phyloP scores from a whole-genome alignment of 2,888 invertebrate genomes.

The Polymixis flavicincta region DNA sequence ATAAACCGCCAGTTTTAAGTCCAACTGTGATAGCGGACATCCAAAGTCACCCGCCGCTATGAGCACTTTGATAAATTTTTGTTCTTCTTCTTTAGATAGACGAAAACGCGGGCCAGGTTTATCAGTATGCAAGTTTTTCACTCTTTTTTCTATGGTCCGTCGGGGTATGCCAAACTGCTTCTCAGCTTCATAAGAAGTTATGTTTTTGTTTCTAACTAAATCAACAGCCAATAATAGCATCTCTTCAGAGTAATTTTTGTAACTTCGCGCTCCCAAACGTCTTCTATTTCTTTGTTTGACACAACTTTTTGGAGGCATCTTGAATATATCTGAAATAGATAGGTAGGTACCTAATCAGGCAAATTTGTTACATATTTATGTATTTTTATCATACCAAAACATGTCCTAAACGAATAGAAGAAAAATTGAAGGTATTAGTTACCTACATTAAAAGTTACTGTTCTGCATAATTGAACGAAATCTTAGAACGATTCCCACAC shows the following conservation, averaged over 20 bases:
- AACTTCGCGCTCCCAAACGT: constrained; percentile 4
- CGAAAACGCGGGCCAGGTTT: constrained; percentile 20
- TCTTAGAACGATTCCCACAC: too few species aligned
- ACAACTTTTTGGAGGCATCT: constrained; percentile 7
- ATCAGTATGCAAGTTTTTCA: constrained; percentile 17
- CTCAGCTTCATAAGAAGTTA: constrained; percentile 21
- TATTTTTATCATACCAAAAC: too few species aligned
- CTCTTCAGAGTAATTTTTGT: constrained; percentile 1
- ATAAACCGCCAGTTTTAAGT: too few species aligned
- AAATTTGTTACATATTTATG: too few species aligned
- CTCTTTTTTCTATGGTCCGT: constrained; percentile 19
- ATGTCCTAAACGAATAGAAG: too few species aligned
- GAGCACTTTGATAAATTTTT: neutral
- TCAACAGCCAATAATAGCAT: constrained; percentile 1
- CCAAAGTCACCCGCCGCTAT: too few species aligned
- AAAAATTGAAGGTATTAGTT: too few species aligned
- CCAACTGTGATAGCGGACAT: too few species aligned
- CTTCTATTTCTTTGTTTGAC: neutral
- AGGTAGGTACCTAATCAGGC: neutral
- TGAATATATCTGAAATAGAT: constrained; percentile 8
- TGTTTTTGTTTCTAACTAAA: neutral
- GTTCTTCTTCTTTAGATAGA: constrained; percentile 17
- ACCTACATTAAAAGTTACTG: too few species aligned
- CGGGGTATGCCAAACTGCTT: constrained; percentile 25
- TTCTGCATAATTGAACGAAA: too few species aligned